phyloP scores from a whole-genome alignment of 2,888 invertebrate genomes.

The Galerucella nymphaeae region DNA sequence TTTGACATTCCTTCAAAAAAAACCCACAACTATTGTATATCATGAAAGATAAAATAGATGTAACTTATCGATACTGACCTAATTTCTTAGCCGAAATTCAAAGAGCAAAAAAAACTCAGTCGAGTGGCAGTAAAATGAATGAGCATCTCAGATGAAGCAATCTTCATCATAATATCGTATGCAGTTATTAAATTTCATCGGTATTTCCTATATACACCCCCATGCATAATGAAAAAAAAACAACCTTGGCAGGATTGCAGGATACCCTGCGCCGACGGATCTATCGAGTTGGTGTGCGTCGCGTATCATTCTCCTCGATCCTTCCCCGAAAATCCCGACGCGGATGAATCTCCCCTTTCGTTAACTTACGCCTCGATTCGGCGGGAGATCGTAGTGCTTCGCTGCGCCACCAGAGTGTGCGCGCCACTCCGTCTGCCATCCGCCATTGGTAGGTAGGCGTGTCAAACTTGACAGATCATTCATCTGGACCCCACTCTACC shows the following conservation, averaged over 20 bases:
- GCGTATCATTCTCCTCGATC: conserved; percentile 8
- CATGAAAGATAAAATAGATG: background rate
- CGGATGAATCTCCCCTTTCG: conserved; percentile 52
- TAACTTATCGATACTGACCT: background rate
- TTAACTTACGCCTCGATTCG: conserved; percentile 57
- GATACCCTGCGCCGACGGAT: conserved; percentile 8
- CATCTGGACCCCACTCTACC: conserved; percentile 69
- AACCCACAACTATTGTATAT: background rate
- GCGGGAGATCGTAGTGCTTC: conserved; percentile 50
- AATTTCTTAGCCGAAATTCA: background rate
- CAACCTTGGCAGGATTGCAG: conserved; percentile 2
- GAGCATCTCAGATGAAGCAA: conserved; percentile 7
- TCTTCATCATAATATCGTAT: conserved; percentile 11
- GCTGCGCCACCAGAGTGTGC: conserved; percentile 62
- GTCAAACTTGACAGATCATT: conserved; percentile 64
- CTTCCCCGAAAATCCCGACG: conserved; percentile 30
- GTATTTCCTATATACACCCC: conserved; percentile 7
- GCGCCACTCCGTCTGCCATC: conserved; percentile 63
- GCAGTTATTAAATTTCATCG: conserved; percentile 20
- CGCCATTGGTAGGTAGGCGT: conserved; percentile 64
- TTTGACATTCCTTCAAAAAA: background rate
- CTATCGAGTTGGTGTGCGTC: conserved; percentile 6
- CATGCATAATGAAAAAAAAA: conserved; percentile 16
- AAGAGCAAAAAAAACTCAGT: background rate
- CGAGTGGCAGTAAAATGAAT: conserved; percentile 2